Evolutionary conservation across 2,797 vertebrate species (phyloP).

Genomic region (Arctocebus calabarensis): DNA sequence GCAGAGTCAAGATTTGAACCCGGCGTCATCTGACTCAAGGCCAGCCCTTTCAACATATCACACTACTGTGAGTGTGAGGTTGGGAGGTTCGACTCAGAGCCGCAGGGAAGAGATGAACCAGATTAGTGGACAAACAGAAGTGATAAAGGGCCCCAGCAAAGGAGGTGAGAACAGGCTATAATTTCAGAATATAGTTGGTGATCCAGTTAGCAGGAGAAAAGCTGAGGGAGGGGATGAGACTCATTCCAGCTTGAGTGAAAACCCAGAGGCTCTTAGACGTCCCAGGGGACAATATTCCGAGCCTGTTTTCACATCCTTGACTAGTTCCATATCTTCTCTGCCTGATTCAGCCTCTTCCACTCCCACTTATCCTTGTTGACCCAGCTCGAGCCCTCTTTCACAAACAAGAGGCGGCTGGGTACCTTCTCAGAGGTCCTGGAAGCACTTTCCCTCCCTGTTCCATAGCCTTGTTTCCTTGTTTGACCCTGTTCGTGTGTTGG

Average conservation of each 20-base stretch:
- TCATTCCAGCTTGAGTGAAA: neutral
- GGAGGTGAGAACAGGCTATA: neutral
- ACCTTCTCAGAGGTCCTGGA: neutral
- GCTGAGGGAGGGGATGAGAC: neutral
- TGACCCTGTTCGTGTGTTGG: neutral
- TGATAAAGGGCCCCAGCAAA: neutral
- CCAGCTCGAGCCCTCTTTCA: neutral
- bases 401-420: neutral
- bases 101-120: neutral
- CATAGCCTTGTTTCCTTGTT: neutral
- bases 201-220: too few species aligned
- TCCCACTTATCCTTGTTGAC: neutral
- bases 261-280: neutral
- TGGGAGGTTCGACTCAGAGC: neutral
- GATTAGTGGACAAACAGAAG: neutral
- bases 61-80: neutral
- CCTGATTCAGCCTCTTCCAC: neutral
- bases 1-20: constrained; percentile 3
- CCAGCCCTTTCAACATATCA: neutral
- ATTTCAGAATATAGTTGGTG: neutral
- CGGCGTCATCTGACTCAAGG: neutral
- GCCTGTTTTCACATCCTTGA: neutral
- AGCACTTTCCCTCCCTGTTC: neutral
- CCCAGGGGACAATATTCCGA: neutral
- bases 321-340: neutral